These are phyloP conservation scores for Cassiopea andromeda DNA, from an alignment of 30 jellyfish, hydroid and myxozoan genomes.

Conservation along the genomic window DNA sequence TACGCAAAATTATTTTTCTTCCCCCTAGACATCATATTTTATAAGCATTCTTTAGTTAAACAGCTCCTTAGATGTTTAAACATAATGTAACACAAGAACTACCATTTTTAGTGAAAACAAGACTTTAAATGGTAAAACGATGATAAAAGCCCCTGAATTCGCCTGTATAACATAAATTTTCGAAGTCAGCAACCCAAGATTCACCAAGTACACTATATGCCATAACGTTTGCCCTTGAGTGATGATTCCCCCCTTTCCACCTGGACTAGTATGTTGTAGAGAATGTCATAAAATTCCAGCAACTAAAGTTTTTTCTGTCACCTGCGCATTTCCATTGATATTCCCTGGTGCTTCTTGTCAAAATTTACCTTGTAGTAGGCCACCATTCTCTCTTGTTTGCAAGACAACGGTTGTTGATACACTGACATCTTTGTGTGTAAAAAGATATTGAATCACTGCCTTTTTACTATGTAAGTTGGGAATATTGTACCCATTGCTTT, in stretches of 20 bases:
- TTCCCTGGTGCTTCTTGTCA: too few species aligned
- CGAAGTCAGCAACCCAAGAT: constrained; percentile 64
- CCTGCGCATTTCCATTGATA: too few species aligned
- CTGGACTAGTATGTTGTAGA: too few species aligned
- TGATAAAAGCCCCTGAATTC: constrained; percentile 27
- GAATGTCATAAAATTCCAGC: too few species aligned
- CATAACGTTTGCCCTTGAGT: constrained; percentile 48
- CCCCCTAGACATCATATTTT: neutral
- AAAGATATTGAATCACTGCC: too few species aligned
- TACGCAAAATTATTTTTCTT: neutral
- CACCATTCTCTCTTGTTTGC: too few species aligned
- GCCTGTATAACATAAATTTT: constrained; percentile 62
- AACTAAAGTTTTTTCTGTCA: too few species aligned
- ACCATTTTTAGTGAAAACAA: constrained; percentile 24
- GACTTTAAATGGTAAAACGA: constrained; percentile 30
- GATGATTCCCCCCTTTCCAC: constrained; percentile 58
- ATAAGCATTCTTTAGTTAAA: neutral
- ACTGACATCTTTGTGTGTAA: too few species aligned
- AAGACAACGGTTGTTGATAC: too few species aligned
- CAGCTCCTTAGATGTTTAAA: neutral
- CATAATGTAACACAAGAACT: neutral
- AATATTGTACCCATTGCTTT: too few species aligned
- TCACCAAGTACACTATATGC: constrained; percentile 18
- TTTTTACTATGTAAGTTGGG: too few species aligned
- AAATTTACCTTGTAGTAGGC: too few species aligned